Conservation (phyloP, 2,888 invertebrate genomes). For the Nomada hirtipes region DNA sequence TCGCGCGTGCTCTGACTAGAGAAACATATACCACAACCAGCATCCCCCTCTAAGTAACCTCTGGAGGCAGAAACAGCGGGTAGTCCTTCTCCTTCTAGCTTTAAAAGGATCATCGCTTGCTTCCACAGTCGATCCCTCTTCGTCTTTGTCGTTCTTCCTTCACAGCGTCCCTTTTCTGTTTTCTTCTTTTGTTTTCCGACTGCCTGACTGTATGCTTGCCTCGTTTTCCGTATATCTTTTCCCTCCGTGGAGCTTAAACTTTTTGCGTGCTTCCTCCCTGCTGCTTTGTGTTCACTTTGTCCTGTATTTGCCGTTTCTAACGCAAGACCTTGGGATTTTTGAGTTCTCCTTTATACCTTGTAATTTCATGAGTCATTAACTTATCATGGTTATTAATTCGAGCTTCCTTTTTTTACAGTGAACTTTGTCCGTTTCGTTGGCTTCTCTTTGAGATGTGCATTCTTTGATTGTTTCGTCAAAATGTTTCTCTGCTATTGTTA, state of each 20-base stretch:
- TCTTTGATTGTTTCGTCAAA: too few species aligned
- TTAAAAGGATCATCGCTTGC: slow-evolving; percentile 9
- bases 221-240: slow-evolving; percentile 12
- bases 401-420: neutral
- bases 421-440: neutral
- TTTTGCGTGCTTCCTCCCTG: neutral
- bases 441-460: too few species aligned
- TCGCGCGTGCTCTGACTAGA: slow-evolving; percentile 82
- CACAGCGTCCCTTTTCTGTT: slow-evolving; percentile 11
- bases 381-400: slow-evolving; percentile 13
- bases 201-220: slow-evolving; percentile 28
- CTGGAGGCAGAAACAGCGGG: slow-evolving; percentile 25
- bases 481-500: too few species aligned
- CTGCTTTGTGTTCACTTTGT: too few species aligned
- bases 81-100: neutral
- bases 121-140: slow-evolving; percentile 29
- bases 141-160: slow-evolving; percentile 45
- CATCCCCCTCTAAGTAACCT: slow-evolving; percentile 36
- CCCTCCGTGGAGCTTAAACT: neutral
- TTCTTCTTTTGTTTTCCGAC: slow-evolving; percentile 25
- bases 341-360: neutral
- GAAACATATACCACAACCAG: slow-evolving; percentile 80
- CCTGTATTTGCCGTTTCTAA: neutral
- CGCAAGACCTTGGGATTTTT: neutral
- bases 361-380: neutral